These are phyloP conservation scores for Arbacia lixula DNA, from an alignment of 53 echinoderm and acorn worm species.

Conservation along the genomic window DNA sequence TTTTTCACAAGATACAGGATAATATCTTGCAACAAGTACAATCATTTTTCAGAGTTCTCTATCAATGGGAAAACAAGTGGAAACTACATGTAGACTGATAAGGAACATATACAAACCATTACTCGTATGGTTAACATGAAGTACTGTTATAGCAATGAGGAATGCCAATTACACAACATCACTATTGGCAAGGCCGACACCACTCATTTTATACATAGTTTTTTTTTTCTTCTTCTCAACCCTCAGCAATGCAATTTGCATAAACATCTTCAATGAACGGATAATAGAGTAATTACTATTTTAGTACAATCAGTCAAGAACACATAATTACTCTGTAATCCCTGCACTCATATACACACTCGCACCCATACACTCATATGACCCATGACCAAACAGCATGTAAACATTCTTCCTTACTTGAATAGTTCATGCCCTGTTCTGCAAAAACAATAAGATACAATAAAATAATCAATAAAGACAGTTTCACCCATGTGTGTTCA, in stretches of 20 bases:
- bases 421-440: too few species aligned
- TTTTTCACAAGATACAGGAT: too few species aligned
- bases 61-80: too few species aligned
- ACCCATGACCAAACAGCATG: not conserved
- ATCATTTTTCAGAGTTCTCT: too few species aligned
- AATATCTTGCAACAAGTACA: too few species aligned
- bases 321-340: conserved; percentile 32
- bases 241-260: conserved; percentile 49
- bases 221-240: conserved; percentile 24
- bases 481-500: not conserved
- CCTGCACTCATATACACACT: conserved; percentile 32
- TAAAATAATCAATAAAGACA: not conserved
- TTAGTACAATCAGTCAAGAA: conserved; percentile 57
- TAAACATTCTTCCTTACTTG: not conserved
- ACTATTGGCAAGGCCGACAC: conserved; percentile 56
- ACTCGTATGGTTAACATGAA: conserved; percentile 52
- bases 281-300: conserved; percentile 38
- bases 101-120: conserved; percentile 49
- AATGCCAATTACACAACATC: conserved; percentile 53
- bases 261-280: conserved; percentile 52
- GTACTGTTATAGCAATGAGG: conserved; percentile 62
- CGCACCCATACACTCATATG: conserved; percentile 6
- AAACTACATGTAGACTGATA: too few species aligned
- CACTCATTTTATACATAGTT: conserved; percentile 47
- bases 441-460: not conserved